Conservation (phyloP, 35 echinoderm and acorn worm species). For the Holothuria glaberrima region DNA sequence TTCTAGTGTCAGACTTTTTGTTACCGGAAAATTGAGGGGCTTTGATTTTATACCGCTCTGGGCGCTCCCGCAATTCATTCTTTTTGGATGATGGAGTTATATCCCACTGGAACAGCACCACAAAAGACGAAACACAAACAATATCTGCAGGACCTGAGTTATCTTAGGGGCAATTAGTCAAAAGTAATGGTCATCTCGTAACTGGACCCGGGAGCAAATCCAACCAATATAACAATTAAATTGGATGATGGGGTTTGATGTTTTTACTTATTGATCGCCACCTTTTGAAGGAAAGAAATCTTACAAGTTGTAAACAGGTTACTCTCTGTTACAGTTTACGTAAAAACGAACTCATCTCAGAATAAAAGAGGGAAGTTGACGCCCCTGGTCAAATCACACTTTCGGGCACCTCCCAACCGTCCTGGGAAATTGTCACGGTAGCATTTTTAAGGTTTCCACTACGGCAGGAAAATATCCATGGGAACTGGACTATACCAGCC, state of each 20-base stretch:
- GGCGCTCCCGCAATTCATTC: constrained; percentile 22
- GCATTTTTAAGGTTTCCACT: neutral
- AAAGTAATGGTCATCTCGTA: too few relatives aligned
- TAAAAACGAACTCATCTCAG: too few relatives aligned
- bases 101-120: constrained; percentile 9
- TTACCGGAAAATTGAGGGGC: neutral
- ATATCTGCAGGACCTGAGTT: neutral
- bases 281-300: neutral
- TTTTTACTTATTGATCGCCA: too few relatives aligned
- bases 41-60: constrained; percentile 6
- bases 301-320: constrained; percentile 38
- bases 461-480: neutral
- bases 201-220: too few relatives aligned
- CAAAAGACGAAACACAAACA: constrained; percentile 18
- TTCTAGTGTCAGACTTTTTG: neutral
- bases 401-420: neutral
- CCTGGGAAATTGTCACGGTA: constrained; percentile 12
- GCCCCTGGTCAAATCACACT: constrained; percentile 24
- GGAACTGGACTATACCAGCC: constrained; percentile 17
- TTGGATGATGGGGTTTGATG: too few relatives aligned
- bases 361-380: neutral
- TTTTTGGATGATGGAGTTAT: constrained; percentile 24
- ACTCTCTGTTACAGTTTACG: neutral
- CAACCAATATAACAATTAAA: too few relatives aligned
- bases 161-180: too few relatives aligned